Evolutionary conservation across 2,113 vertebrate genomes (phyloP).

Genomic region (Haemorhous mexicanus): DNA sequence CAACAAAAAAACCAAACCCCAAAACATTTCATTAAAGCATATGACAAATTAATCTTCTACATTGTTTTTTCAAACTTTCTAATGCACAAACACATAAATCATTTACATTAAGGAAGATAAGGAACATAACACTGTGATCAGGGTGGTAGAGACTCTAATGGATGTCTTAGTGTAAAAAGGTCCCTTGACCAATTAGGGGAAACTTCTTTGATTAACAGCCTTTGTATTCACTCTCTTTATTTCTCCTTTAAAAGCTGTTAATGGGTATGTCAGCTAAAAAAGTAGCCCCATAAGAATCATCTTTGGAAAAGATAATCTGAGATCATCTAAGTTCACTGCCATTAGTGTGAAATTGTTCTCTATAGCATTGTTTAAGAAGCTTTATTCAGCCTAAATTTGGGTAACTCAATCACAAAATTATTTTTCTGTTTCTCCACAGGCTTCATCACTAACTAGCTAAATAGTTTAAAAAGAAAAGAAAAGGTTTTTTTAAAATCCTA

Average conservation of each 20-base stretch:
- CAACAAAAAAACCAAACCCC: too few species aligned
- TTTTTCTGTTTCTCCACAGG: not conserved
- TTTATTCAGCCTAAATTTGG: not conserved
- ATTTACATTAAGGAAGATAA: not conserved
- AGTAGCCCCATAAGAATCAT: not conserved
- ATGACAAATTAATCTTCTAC: not conserved
- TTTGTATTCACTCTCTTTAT: not conserved
- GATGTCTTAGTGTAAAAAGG: not conserved
- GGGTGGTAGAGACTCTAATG: not conserved
- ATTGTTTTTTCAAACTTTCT: not conserved
- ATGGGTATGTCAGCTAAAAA: not conserved
- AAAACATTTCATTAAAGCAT: not conserved
- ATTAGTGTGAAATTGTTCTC: constrained; percentile 9
- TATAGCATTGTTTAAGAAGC: not conserved
- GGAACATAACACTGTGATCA: not conserved
- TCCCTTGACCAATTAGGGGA: not conserved
- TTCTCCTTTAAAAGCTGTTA: not conserved
- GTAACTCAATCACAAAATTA: not conserved
- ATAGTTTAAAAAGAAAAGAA: not conserved
- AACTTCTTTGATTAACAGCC: not conserved
- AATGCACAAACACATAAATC: not conserved
- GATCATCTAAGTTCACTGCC: not conserved
- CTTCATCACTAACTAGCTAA: not conserved
- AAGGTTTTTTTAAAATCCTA: accelerated
- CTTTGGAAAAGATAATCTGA: not conserved